Evolutionary conservation across 64 coral and sea anemone species (phyloP).

Genomic region (Anthopleura sola): DNA sequence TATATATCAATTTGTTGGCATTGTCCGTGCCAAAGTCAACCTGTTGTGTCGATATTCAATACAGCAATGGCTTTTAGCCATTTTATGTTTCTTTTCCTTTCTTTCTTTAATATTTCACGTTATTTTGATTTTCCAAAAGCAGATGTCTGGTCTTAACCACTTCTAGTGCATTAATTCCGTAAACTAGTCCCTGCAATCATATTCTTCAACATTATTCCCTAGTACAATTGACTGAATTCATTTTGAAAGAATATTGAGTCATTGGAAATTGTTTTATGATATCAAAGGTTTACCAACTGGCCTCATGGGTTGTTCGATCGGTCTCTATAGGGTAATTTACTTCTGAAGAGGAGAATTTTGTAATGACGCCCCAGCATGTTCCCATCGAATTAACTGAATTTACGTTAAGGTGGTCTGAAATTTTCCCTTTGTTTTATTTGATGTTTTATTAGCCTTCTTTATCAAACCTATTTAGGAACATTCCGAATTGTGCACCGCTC

Average conservation of each 20-base stretch:
- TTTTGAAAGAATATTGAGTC: neutral
- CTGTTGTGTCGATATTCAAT: neutral
- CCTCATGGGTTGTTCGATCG: neutral
- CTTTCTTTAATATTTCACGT: neutral
- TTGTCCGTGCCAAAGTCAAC: neutral
- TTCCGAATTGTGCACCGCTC: neutral
- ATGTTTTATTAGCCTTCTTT: neutral
- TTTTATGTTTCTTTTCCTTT: neutral
- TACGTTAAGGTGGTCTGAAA: conserved; percentile 9
- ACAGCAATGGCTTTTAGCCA: neutral
- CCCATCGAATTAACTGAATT: neutral
- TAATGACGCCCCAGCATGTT: neutral
- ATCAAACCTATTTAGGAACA: neutral
- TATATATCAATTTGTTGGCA: neutral
- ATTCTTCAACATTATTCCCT: neutral
- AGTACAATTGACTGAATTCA: neutral
- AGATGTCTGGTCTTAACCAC: neutral
- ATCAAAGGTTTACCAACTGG: neutral
- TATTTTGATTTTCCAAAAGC: conserved; percentile 1
- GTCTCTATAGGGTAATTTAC: neutral
- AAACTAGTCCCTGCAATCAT: neutral
- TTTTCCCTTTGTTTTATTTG: neutral
- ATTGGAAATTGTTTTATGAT: neutral
- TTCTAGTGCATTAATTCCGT: neutral
- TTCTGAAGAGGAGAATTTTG: neutral